A percentile compares a stretch with the other conserved stretches of the same genome.
Conservation (phyloP, 2,113 vertebrate genomes). For the Odocoileus virginianus region DNA sequence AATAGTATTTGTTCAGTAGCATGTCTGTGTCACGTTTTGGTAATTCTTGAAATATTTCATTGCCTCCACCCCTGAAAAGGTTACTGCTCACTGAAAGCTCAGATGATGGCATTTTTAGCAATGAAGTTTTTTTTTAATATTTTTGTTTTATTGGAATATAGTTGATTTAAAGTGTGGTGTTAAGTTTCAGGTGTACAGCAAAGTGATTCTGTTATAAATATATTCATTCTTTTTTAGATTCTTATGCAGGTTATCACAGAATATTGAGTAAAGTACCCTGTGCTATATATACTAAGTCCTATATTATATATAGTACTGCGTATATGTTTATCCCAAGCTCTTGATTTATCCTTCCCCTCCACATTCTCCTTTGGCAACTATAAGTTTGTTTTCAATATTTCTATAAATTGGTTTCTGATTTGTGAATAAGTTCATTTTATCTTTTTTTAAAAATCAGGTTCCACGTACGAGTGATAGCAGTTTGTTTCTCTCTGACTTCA, state of each 20-base stretch:
- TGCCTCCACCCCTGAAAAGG: neutral
- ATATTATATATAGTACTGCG: neutral
- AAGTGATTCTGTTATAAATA: neutral
- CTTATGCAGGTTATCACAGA: neutral
- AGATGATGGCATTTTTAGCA: neutral
- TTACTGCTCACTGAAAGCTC: neutral
- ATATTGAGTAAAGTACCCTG: neutral
- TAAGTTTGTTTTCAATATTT: neutral
- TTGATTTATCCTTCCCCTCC: neutral
- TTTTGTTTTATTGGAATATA: neutral
- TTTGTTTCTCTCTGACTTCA: neutral
- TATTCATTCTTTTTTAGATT: neutral
- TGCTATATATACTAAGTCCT: neutral
- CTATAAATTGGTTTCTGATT: neutral
- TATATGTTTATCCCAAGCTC: neutral
- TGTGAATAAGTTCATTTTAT: neutral
- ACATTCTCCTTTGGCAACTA: neutral
- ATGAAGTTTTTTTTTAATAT: neutral
- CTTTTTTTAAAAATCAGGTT: neutral
- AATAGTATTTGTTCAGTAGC: neutral
- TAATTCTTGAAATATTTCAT: neutral
- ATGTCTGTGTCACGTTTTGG: neutral
- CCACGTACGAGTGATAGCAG: accelerated
- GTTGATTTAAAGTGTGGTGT: neutral
- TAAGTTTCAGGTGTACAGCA: neutral